Percentiles rank a stretch among this genome's conserved stretches.
Conservation (phyloP, 2,113 vertebrate species). For the Stercorarius parasiticus region DNA sequence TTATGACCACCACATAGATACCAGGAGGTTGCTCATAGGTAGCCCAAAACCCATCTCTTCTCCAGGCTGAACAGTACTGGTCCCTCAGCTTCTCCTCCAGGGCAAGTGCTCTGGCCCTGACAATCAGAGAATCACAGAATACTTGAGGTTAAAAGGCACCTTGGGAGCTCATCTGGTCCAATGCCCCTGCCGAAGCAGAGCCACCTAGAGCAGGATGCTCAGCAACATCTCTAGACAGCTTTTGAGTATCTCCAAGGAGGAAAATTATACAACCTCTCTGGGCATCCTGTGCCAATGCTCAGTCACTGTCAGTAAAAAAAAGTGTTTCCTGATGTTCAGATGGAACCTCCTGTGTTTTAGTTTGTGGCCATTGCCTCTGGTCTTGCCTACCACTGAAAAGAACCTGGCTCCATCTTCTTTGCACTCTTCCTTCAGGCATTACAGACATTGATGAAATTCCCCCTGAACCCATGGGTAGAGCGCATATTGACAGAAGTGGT, state of each 20-base stretch:
- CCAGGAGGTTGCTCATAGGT: background rate
- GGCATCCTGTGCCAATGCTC: background rate
- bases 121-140: background rate
- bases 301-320: background rate
- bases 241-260: accelerated
- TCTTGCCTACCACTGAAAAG: background rate
- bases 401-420: background rate
- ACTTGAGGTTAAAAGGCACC: background rate
- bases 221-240: background rate
- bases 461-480: background rate
- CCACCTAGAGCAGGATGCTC: too few species aligned
- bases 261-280: background rate
- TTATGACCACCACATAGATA: background rate
- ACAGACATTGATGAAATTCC: background rate
- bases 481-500: background rate
- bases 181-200: accelerated
- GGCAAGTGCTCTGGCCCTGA: background rate
- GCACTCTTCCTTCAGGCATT: background rate
- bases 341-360: background rate
- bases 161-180: background rate
- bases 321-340: background rate
- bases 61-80: background rate
- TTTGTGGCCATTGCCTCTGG: background rate
- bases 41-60: background rate
- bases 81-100: background rate